Percentiles rank a stretch among this genome's conserved stretches.
Evolutionary conservation across 2,797 vertebrate genomes (phyloP).

Genomic region (Gallinago stenura): DNA sequence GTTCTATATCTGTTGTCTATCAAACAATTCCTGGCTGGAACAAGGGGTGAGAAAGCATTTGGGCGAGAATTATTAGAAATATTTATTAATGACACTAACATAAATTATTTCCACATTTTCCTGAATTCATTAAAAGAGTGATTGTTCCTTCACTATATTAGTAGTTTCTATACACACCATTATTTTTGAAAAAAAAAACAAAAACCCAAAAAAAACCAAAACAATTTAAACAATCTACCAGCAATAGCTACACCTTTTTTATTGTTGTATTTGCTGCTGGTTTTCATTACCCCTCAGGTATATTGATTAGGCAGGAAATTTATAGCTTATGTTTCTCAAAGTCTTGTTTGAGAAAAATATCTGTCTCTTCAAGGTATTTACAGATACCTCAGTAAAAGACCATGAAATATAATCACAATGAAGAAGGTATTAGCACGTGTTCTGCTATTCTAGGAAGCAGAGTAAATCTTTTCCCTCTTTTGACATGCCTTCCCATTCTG

Average conservation of each 20-base stretch:
- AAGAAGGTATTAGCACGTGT: not conserved
- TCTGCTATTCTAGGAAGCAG: not conserved
- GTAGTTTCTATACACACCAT: not conserved
- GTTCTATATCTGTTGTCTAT: not conserved
- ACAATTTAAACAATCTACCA: not conserved
- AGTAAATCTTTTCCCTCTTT: not conserved
- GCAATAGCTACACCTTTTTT: constrained; percentile 14
- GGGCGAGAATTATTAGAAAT: constrained; percentile 14
- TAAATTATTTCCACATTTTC: constrained; percentile 11
- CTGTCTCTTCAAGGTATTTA: not conserved
- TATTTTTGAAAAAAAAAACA: not conserved
- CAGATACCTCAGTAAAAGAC: constrained; percentile 1
- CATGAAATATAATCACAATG: not conserved
- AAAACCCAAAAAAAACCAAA: not conserved
- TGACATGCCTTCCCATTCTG: not conserved
- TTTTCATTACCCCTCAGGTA: not conserved
- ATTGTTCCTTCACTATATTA: not conserved
- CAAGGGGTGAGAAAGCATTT: not conserved
- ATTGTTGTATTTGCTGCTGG: not conserved
- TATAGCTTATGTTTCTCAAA: constrained; percentile 19
- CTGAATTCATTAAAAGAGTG: constrained; percentile 21
- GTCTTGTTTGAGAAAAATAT: not conserved
- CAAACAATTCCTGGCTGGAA: not conserved
- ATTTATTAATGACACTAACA: not conserved
- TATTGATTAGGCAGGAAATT: constrained; percentile 45